phyloP scores from a whole-genome alignment of 2,797 vertebrate genomes.

The Channallabes apus region DNA sequence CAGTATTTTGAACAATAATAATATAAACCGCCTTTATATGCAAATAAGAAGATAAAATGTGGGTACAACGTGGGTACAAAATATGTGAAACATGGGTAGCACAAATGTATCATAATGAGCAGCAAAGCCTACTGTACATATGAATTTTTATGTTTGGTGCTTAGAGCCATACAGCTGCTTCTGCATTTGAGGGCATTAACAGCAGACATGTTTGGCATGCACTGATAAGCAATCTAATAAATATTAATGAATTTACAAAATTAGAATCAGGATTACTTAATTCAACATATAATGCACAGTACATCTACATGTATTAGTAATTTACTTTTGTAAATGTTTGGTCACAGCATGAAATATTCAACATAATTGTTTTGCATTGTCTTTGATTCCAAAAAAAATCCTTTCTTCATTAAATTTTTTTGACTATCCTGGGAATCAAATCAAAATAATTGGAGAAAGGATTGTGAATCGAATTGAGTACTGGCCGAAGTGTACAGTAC shows the following conservation, averaged over 20 bases:
- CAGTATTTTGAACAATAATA: background rate
- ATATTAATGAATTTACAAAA: no score
- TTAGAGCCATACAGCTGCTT: background rate
- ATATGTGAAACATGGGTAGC: background rate
- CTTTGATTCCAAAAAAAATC: background rate
- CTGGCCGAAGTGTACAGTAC: background rate
- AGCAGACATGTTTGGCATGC: background rate
- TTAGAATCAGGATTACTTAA: no score
- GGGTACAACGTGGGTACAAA: background rate
- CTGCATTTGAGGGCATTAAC: background rate
- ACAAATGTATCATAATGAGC: constrained; percentile 10
- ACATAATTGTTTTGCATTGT: background rate
- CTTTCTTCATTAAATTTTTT: background rate
- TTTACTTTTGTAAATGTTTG: background rate
- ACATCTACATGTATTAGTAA: background rate
- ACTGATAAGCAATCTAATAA: background rate
- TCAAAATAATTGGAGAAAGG: background rate
- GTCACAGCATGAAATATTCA: background rate
- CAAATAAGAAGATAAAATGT: background rate
- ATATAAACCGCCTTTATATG: background rate
- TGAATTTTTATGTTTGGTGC: background rate
- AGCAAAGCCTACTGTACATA: background rate
- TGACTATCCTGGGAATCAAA: background rate
- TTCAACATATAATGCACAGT: no score
- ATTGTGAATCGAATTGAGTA: background rate